Conservation (phyloP, 2,888 invertebrate genomes). For the Nasonovia ribisnigri region DNA sequence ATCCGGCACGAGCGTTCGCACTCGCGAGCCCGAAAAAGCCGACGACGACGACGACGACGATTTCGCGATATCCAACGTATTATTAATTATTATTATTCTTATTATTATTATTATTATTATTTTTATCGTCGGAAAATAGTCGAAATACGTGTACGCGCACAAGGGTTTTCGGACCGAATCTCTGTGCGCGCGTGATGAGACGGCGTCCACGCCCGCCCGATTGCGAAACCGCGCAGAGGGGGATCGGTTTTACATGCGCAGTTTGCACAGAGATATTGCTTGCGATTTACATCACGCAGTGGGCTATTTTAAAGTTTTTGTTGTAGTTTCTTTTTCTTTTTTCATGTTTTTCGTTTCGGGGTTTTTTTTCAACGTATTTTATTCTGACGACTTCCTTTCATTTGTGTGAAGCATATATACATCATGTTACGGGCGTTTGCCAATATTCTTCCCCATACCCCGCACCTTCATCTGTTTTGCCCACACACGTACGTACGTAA, state of each 20-base stretch:
- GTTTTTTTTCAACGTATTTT: background rate
- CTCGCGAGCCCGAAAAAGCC: background rate
- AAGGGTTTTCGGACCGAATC: slow-evolving; percentile 15
- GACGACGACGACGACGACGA: background rate
- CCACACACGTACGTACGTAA: background rate
- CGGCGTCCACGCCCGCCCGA: background rate
- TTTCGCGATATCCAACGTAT: background rate
- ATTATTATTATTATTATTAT: background rate
- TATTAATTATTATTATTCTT: too few relatives aligned
- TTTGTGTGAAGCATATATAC: background rate
- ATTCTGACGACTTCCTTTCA: background rate
- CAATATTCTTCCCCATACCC: background rate
- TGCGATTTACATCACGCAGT: slow-evolving; percentile 23
- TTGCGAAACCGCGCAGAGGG: background rate
- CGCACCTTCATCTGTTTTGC: background rate
- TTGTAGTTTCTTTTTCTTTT: slow-evolving; percentile 7
- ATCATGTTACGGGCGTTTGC: slow-evolving; percentile 14
- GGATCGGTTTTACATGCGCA: slow-evolving; percentile 55
- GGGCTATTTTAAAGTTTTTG: slow-evolving; percentile 59
- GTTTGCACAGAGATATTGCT: background rate
- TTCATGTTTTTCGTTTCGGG: slow-evolving; percentile 4
- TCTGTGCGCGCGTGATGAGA: background rate
- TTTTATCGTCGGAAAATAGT: background rate
- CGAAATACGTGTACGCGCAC: background rate
- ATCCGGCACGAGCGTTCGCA: background rate